Conservation (phyloP, 1,140 invertebrate genomes). For the Papilio polytes region DNA sequence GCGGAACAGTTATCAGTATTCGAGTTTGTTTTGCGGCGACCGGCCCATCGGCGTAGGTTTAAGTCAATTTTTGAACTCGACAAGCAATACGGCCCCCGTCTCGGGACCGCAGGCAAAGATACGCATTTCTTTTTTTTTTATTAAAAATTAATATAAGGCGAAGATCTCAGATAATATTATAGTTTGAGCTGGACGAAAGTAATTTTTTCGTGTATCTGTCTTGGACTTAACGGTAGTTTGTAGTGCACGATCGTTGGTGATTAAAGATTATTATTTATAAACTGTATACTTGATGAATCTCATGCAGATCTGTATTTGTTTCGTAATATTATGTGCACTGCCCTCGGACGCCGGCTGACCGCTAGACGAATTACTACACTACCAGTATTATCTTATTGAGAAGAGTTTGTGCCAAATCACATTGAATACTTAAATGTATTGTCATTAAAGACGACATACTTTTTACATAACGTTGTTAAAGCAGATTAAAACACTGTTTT, state of each 20-base stretch:
- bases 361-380: conserved; percentile 41
- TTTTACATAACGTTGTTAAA: neutral
- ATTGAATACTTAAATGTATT: neutral
- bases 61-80: conserved; percentile 51
- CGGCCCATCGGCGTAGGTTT: conserved; percentile 59
- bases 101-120: conserved; percentile 63
- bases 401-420: conserved; percentile 58
- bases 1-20: conserved; percentile 59
- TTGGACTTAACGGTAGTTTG: conserved; percentile 61
- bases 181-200: conserved; percentile 63
- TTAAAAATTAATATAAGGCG: conserved; percentile 66
- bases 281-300: conserved; percentile 67
- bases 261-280: conserved; percentile 60
- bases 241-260: conserved; percentile 70
- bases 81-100: conserved; percentile 57
- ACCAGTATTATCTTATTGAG: conserved; percentile 59
- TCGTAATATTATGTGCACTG: conserved; percentile 37
- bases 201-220: conserved; percentile 58
- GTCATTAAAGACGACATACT: neutral
- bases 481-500: conserved; percentile 15
- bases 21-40: conserved; percentile 49
- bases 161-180: conserved; percentile 82
- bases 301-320: conserved; percentile 71
- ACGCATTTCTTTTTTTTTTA: conserved; percentile 62
- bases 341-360: conserved; percentile 50